Evolutionary conservation across 1,140 invertebrate genomes (phyloP), one percentile per base, ranked within the genome.

Genomic region (Drosophila tani): DNA sequence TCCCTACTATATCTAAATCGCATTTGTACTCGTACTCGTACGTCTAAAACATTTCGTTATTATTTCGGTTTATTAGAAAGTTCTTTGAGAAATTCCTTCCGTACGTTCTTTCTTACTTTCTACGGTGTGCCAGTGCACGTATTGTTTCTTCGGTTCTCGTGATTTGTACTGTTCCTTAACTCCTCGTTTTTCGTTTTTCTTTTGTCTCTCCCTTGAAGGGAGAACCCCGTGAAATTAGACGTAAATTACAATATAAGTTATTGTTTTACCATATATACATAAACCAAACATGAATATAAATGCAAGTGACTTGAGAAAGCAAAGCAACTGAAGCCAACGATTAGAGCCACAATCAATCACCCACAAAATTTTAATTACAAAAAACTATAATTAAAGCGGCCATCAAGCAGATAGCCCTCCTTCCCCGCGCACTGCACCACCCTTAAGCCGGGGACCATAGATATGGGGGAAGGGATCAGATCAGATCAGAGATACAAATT

Each of bases 91-190:
- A 66, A 69, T 74, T 59, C 40, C 41, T 41, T 50, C 8, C 45
- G 53, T 43, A 46, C 73, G 12, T 53, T 55, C 14, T 66, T 68
- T 70, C 12, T 47, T 53, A 50, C 14, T 64, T 73, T 75, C 9
- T 47, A 66, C 55, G 70, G 82, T 81, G 83, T 83, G 83, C 76
- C 77, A 88, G 71, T 87, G 83, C 83, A 87, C 84, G 83, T 74
- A 77, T 41, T 40, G 19, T 38, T 62, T 58, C 64, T 60, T 51
- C 12, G 14, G 17, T 58, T 68, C 38, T 49, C 41, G 49, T 64
- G 55, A 49, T 69, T 79, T 77, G 63, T 87, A 64, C 66, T 78
- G 68, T 82, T 58, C 29, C 51, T 75, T 66, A 15, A n/a, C 53
- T 70, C 47, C 32, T 35, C 9, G 32, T 35, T 35, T 35, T 12